phyloP scores from a whole-genome alignment of 2,113 vertebrate species.

The Barbus barbus region DNA sequence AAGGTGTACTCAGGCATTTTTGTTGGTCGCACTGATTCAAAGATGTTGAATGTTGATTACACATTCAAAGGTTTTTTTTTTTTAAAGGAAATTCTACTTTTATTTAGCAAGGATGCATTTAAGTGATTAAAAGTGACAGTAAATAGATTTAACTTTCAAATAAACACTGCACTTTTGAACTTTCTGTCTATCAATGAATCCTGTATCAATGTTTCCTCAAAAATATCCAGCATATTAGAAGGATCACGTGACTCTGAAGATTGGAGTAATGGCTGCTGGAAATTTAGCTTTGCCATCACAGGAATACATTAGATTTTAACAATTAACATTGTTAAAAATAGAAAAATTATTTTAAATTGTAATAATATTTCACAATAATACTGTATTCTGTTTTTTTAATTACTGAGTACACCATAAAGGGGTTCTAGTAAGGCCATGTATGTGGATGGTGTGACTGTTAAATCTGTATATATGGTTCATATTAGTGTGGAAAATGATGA shows the following conservation, averaged over 20 bases:
- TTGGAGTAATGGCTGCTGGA: background rate
- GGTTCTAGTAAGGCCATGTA: background rate
- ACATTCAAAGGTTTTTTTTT: background rate
- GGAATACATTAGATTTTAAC: background rate
- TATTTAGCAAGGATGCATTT: background rate
- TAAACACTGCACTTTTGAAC: background rate
- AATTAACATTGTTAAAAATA: background rate
- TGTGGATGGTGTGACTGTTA: background rate
- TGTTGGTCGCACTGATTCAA: background rate
- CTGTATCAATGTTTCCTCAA: background rate
- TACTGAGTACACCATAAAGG: background rate
- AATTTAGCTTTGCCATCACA: background rate
- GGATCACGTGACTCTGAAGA: background rate
- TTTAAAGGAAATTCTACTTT: background rate
- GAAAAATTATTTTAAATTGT: background rate
- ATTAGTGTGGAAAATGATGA: background rate
- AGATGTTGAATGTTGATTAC: too few relatives aligned
- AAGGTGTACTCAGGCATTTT: background rate
- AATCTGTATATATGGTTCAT: background rate
- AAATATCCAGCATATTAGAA: background rate
- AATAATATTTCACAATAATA: background rate
- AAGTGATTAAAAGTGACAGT: background rate
- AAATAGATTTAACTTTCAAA: background rate
- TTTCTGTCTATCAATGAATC: background rate
- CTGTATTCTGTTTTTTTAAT: background rate